Evolutionary conservation across 2,888 invertebrate genomes (phyloP).

Genomic region (Agapostemon virescens): DNA sequence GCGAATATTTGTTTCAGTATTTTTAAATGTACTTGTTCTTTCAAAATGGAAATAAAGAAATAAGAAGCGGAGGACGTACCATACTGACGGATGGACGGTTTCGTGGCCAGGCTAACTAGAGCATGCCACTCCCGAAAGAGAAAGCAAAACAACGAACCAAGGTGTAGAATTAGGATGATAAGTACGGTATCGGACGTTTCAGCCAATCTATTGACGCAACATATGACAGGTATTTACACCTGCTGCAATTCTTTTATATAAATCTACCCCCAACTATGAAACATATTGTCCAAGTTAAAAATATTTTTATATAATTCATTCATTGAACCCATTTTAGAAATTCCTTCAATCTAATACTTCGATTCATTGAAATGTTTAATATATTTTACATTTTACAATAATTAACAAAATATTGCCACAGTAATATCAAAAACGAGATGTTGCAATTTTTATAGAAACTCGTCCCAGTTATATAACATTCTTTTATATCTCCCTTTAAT

Average conservation of each 20-base stretch:
- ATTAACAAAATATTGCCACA: neutral
- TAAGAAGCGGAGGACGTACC: slow-evolving; percentile 50
- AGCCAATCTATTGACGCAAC: slow-evolving; percentile 34
- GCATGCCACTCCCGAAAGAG: slow-evolving; percentile 81
- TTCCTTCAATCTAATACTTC: neutral
- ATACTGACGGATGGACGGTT: slow-evolving; percentile 58
- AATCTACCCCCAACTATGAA: neutral
- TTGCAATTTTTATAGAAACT: neutral
- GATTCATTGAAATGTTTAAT: neutral
- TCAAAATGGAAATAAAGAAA: slow-evolving; percentile 40
- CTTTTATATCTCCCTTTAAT: too few relatives aligned
- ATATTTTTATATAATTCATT: neutral
- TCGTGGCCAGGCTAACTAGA: slow-evolving; percentile 77
- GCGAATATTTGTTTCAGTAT: neutral
- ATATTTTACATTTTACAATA: neutral
- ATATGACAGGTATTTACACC: slow-evolving; percentile 21
- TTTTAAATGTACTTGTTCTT: slow-evolving; percentile 29
- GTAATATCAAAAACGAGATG: neutral
- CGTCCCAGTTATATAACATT: too few relatives aligned
- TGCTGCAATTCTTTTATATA: slow-evolving; percentile 10
- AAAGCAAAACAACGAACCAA: slow-evolving; percentile 79
- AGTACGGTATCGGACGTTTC: slow-evolving; percentile 49
- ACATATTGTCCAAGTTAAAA: neutral
- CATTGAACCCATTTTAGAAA: neutral
- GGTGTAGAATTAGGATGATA: slow-evolving; percentile 61